phyloP scores from a whole-genome alignment of 92 coral and sea anemone genomes.

The Paragorgia papillata region DNA sequence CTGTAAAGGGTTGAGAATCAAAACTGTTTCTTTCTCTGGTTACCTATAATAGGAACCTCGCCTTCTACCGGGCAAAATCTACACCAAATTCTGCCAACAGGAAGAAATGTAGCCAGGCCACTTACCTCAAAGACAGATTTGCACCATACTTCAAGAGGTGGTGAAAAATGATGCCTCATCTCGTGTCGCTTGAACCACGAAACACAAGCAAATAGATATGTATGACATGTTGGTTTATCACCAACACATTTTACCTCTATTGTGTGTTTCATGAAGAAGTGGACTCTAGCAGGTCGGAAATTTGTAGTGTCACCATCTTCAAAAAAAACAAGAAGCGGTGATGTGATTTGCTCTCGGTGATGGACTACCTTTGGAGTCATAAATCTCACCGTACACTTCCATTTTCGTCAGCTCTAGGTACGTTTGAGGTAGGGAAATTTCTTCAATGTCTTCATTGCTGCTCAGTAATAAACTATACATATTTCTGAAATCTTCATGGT shows the following conservation, averaged over 20 bases:
- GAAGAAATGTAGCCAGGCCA: slow-evolving; percentile 20
- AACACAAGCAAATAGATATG: slow-evolving; percentile 18
- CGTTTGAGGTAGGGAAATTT: not conserved
- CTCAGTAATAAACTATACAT: not conserved
- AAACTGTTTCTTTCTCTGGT: not conserved
- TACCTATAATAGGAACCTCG: not conserved
- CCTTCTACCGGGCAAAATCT: slow-evolving; percentile 23
- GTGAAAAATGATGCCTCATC: not conserved
- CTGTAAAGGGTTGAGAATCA: slow-evolving; percentile 18
- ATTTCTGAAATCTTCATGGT: not conserved
- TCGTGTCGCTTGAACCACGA: slow-evolving; percentile 22
- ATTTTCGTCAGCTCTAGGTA: not conserved
- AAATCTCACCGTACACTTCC: not conserved
- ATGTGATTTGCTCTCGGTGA: slow-evolving; percentile 16
- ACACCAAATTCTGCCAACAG: slow-evolving; percentile 11
- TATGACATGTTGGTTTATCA: not conserved
- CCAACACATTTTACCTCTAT: not conserved
- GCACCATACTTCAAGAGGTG: slow-evolving; percentile 34
- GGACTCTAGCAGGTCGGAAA: not conserved
- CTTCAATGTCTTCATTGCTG: not conserved
- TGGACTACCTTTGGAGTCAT: not conserved
- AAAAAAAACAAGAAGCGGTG: not conserved
- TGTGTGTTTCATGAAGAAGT: not conserved
- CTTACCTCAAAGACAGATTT: not conserved
- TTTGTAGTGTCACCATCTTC: not conserved